A percentile compares a stretch with the other conserved stretches of the same genome.
Conservation (phyloP, 2,113 vertebrate species). For the Anthoscopus minutus region DNA sequence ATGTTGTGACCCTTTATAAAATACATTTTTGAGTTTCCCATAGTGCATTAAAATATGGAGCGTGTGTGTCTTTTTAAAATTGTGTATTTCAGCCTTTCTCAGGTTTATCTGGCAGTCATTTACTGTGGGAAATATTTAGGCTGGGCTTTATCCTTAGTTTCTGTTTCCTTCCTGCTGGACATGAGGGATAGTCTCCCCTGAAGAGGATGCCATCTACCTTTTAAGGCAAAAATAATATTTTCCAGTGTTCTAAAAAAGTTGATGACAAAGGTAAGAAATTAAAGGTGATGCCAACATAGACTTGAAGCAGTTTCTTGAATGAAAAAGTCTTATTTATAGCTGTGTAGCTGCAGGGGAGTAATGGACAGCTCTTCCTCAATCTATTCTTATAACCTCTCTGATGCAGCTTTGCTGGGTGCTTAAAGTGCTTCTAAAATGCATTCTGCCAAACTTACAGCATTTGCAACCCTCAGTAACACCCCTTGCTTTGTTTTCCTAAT, state of each 20-base stretch:
- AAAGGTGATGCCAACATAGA: background rate
- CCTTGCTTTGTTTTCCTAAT: slow-evolving; percentile 55
- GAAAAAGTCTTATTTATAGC: background rate
- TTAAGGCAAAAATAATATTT: background rate
- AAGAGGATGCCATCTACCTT: background rate
- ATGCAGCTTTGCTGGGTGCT: slow-evolving; percentile 55
- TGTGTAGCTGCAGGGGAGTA: background rate
- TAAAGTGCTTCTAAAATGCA: slow-evolving; percentile 8
- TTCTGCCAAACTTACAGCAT: background rate
- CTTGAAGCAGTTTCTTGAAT: background rate
- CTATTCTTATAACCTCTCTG: background rate
- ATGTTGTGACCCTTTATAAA: background rate
- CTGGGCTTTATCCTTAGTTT: background rate
- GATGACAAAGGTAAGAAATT: background rate
- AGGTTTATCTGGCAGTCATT: background rate
- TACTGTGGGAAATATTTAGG: background rate
- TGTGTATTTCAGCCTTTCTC: rapidly evolving
- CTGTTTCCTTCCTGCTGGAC: background rate
- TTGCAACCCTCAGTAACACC: slow-evolving; percentile 23
- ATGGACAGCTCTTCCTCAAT: background rate
- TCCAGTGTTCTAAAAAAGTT: background rate
- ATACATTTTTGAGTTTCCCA: background rate
- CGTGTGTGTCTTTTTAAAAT: background rate
- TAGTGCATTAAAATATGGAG: background rate
- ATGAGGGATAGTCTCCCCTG: background rate